Evolutionary conservation across 2,113 vertebrate species (phyloP), one percentile per base, ranked within the genome.

Genomic region (Hydrochoerus hydrochaeris): DNA sequence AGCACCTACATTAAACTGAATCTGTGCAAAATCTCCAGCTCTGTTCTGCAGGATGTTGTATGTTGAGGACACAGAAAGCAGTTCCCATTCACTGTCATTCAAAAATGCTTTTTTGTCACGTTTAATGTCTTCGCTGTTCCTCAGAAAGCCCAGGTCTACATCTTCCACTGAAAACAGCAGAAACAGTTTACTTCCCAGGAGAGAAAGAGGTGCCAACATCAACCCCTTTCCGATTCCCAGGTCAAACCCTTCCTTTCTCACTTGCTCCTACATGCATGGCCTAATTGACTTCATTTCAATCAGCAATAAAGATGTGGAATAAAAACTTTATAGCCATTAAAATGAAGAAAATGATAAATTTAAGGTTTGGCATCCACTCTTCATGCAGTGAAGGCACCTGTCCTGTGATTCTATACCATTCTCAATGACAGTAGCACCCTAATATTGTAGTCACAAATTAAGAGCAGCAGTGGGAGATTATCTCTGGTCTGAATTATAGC

Each of bases 51-150:
- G 94, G 65, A 97, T 94, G 95, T 95, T 97, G 97, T 99, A 99
- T 9, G 90, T 94, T 3, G 99, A 98, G 6, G 99, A 98, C 58
- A 99, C 98, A 24, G 99, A 99, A 46, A 99, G 98, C 93, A 99
- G 98, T 73, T 99, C 99, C 99, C 99, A 99, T 93, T 99, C 99
- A 0, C 99, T 98, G 7, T 99, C 98, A 60, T 99, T 99, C 98
- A 99, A 97, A 97, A 99, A 99, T 81, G 98, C 93, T 78, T 96
- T 97, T 81, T 98, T 98, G 90, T 99, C 98, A 12, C 97, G 98
- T 60, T 98, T 97, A 1, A 99, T 98, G 84, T 98, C 98, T 65
- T 99, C 98, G 1, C 97, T 97, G 49, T 98, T 99, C 90, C 99
- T 99, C 98, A 99, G 98, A 86, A 99, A 98, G 63, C 98, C 98